A percentile compares a stretch with the other conserved stretches of the same genome.
These are phyloP conservation scores for Lithophane leautieri DNA, from an alignment of 2,888 invertebrate species.

Conservation along the genomic window DNA sequence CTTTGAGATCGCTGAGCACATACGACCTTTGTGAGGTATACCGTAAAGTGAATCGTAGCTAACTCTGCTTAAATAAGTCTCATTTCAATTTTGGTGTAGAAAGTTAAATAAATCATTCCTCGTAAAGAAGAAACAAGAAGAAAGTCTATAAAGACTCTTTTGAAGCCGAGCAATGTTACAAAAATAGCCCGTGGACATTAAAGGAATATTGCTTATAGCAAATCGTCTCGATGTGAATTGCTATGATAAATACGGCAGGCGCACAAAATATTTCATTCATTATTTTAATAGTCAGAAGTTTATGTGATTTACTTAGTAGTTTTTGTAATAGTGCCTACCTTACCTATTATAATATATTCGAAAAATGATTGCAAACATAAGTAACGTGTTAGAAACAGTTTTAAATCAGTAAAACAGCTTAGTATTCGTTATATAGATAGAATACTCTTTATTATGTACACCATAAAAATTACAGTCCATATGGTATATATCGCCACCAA, in stretches of 20 bases:
- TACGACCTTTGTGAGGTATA: conserved; percentile 20
- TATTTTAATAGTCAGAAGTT: neutral
- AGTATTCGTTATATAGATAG: no score
- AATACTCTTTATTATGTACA: no score
- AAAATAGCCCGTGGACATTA: neutral
- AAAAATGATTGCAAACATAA: neutral
- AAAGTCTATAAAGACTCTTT: neutral
- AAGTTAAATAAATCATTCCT: neutral
- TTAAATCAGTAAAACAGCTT: neutral
- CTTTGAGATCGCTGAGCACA: conserved; percentile 16
- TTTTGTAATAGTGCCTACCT: no score
- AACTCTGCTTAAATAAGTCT: neutral
- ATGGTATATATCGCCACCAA: neutral
- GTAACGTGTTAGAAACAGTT: neutral
- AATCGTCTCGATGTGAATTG: conserved; percentile 11
- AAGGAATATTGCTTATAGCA: neutral
- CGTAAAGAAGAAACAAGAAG: neutral
- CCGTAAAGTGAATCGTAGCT: conserved; percentile 19
- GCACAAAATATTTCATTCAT: neutral
- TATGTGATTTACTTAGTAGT: no score
- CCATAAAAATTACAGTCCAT: no score
- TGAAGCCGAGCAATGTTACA: neutral
- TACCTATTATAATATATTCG: neutral
- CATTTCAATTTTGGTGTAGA: neutral
- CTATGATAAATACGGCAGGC: conserved; percentile 29